A percentile compares a stretch with the other conserved stretches of the same genome.
phyloP scores from a whole-genome alignment of 2,888 invertebrate genomes.

The Melikaiella ostensackeni region DNA sequence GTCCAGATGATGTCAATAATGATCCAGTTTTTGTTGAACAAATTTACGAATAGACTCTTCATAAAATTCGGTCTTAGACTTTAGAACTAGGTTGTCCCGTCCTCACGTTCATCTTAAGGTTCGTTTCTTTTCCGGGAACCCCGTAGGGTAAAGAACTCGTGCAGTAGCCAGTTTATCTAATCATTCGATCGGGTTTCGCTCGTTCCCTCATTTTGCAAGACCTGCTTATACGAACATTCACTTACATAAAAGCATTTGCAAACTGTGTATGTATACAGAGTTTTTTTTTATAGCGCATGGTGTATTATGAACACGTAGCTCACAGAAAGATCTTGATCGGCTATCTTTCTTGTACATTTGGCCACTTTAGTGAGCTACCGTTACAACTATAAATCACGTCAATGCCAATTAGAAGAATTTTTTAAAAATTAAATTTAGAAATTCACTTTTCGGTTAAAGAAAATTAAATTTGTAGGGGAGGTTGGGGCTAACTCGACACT shows the following conservation, averaged over 20 bases:
- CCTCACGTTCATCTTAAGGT: slow-evolving; percentile 52
- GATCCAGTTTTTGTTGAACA: background rate
- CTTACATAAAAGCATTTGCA: background rate
- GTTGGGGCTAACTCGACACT: too few species aligned
- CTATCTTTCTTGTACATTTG: background rate
- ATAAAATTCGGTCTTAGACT: slow-evolving; percentile 64
- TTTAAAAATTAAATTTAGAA: background rate
- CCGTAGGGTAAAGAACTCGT: slow-evolving; percentile 61
- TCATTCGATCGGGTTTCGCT: slow-evolving; percentile 66
- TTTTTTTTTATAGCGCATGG: slow-evolving; percentile 1
- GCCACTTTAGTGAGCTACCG: background rate
- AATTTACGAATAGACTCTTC: background rate
- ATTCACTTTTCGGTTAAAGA: background rate
- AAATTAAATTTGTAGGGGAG: background rate
- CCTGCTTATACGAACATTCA: slow-evolving; percentile 40
- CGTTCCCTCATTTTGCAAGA: slow-evolving; percentile 63
- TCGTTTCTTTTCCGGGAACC: slow-evolving; percentile 69
- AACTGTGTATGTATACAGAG: background rate
- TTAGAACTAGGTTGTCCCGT: slow-evolving; percentile 63
- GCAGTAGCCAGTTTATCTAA: slow-evolving; percentile 68
- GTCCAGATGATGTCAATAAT: background rate
- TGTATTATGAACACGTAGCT: background rate
- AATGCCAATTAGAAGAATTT: background rate
- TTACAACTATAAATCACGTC: background rate
- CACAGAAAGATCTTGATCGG: background rate